Percentiles rank a stretch among this genome's conserved stretches.
Conservation (phyloP, 2,888 invertebrate species). For the Leucophenga maculata region DNA sequence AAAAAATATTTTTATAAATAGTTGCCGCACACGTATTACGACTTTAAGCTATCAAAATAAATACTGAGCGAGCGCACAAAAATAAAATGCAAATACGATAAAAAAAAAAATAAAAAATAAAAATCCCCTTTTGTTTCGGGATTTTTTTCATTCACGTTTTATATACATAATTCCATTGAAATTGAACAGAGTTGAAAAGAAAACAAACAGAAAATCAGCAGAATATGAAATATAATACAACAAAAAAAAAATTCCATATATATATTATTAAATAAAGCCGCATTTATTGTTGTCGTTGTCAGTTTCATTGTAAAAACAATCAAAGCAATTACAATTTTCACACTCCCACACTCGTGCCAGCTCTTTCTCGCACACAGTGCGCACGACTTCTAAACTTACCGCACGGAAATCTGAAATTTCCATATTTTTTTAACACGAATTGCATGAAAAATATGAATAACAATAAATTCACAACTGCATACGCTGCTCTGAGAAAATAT, state of each 20-base stretch:
- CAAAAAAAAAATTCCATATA: too few species aligned
- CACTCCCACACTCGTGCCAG: constrained; percentile 1
- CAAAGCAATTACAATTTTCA: constrained; percentile 19
- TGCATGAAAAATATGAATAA: background rate
- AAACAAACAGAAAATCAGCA: background rate
- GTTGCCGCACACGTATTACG: too few species aligned
- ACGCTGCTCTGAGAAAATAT: too few species aligned
- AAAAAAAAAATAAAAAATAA: too few species aligned
- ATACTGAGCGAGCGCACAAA: too few species aligned
- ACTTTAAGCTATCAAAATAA: too few species aligned
- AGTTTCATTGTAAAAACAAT: constrained; percentile 16
- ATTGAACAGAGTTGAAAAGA: background rate
- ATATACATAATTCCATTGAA: constrained; percentile 6
- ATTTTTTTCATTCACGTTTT: background rate
- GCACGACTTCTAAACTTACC: too few species aligned
- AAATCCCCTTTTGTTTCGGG: background rate
- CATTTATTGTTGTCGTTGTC: constrained; percentile 37
- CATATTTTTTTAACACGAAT: too few species aligned
- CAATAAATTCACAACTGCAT: background rate
- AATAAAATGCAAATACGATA: too few species aligned
- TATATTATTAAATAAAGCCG: too few species aligned
- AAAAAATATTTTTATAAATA: too few species aligned
- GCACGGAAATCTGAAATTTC: too few species aligned
- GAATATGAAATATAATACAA: background rate
- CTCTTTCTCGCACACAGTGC: constrained; percentile 17